A percentile compares a stretch with the other conserved stretches of the same genome.
These are phyloP conservation scores for Dugesia japonica DNA, from an alignment of 2,888 invertebrate species.

Conservation along the genomic window DNA sequence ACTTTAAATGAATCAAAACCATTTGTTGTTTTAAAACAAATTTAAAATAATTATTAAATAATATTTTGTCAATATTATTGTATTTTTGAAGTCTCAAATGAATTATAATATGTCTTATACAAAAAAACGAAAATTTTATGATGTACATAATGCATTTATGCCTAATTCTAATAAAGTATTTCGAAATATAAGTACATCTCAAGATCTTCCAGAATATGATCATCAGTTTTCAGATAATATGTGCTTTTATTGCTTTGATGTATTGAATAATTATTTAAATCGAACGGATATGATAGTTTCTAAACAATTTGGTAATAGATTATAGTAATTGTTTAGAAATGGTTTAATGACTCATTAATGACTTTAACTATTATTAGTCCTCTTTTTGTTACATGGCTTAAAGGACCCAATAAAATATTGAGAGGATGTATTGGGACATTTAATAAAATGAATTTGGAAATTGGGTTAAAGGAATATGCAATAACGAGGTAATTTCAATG, in stretches of 20 bases:
- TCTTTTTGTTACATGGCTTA: conserved; percentile 96
- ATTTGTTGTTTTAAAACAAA: too few relatives aligned
- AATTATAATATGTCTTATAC: too few relatives aligned
- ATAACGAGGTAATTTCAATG: conserved; percentile 58
- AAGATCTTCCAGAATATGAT: too few relatives aligned
- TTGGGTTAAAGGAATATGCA: conserved; percentile 83
- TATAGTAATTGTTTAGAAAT: neutral
- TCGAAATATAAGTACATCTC: too few relatives aligned
- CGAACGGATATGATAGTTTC: neutral
- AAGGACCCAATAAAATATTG: conserved; percentile 78
- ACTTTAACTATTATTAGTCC: conserved; percentile 52
- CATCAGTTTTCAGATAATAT: neutral
- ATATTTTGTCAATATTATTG: neutral
- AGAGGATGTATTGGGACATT: conserved; percentile 98
- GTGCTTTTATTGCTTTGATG: neutral
- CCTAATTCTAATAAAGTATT: too few relatives aligned
- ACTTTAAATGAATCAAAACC: too few relatives aligned
- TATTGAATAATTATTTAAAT: conserved; percentile 12
- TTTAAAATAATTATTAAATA: too few relatives aligned
- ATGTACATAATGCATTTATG: too few relatives aligned
- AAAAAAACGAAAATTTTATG: too few relatives aligned
- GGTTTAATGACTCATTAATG: neutral
- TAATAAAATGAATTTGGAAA: conserved; percentile 81
- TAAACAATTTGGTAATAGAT: neutral
- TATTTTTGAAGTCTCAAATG: neutral